A percentile compares a stretch with the other conserved stretches of the same genome.
Conservation (phyloP, 2,113 vertebrate species). For the Cheirogaleus medius region DNA sequence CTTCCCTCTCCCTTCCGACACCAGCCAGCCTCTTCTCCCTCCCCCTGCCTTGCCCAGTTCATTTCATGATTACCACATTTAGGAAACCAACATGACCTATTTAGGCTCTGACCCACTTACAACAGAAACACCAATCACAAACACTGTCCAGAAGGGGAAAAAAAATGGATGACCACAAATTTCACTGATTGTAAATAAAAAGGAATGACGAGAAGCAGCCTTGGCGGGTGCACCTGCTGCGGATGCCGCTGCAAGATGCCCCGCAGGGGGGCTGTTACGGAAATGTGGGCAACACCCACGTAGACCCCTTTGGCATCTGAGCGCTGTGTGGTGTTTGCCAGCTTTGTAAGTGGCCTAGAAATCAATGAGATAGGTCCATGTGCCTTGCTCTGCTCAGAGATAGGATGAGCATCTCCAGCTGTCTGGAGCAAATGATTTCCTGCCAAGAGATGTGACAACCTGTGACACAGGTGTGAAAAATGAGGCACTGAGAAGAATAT, state of each 20-base stretch:
- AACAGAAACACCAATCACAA: constrained; percentile 77
- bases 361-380: background rate
- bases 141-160: constrained; percentile 63
- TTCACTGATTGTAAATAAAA: constrained; percentile 52
- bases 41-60: constrained; percentile 49
- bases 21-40: background rate
- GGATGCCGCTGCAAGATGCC: background rate
- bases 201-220: background rate
- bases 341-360: background rate
- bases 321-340: background rate
- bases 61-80: constrained; percentile 72
- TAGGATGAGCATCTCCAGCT: background rate
- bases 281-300: background rate
- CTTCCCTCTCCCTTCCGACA: background rate
- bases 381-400: constrained; percentile 10
- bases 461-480: background rate
- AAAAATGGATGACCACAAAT: constrained; percentile 57
- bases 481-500: background rate
- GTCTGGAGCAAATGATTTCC: background rate
- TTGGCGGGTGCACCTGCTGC: background rate
- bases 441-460: background rate
- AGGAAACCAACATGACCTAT: constrained; percentile 83
- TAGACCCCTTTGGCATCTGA: background rate
- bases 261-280: background rate
- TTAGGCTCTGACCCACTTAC: constrained; percentile 86